Percentiles rank a stretch among this genome's conserved stretches.
phyloP scores from a whole-genome alignment of 2,797 vertebrate genomes.

The Microctenopoma steveboyesi region DNA sequence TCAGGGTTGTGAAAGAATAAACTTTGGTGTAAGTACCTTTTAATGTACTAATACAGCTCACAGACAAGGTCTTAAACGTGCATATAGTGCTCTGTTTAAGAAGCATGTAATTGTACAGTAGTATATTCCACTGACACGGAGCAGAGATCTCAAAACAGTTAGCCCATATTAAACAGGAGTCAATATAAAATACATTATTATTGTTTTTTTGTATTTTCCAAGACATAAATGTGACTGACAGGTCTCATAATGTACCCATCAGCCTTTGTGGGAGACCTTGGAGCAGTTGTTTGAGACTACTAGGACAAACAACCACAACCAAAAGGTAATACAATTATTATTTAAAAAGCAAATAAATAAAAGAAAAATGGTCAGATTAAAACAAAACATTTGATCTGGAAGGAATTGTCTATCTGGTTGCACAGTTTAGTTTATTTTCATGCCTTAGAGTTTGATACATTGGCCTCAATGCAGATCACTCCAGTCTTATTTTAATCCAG shows the following conservation, averaged over 20 bases:
- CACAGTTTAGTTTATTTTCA: constrained; percentile 52
- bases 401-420: constrained; percentile 34
- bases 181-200: background rate
- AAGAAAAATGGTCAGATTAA: constrained; percentile 3
- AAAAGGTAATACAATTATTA: background rate
- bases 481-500: constrained; percentile 24
- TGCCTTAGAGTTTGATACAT: constrained; percentile 38
- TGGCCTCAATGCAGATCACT: constrained; percentile 16
- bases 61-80: too few relatives aligned
- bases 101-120: background rate
- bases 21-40: background rate
- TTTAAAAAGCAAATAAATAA: constrained; percentile 20
- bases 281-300: constrained; percentile 5
- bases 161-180: background rate
- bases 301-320: background rate
- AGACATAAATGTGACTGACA: background rate
- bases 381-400: constrained; percentile 21
- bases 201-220: background rate
- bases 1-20: background rate
- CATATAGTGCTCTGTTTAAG: background rate
- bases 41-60: background rate
- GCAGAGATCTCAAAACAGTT: too few relatives aligned
- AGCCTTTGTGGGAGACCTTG: constrained; percentile 5
- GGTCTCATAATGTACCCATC: background rate
- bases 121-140: too few relatives aligned